These are phyloP conservation scores for Onychorhynchus coronatus DNA, from an alignment of 2,113 vertebrate species.

Conservation along the genomic window DNA sequence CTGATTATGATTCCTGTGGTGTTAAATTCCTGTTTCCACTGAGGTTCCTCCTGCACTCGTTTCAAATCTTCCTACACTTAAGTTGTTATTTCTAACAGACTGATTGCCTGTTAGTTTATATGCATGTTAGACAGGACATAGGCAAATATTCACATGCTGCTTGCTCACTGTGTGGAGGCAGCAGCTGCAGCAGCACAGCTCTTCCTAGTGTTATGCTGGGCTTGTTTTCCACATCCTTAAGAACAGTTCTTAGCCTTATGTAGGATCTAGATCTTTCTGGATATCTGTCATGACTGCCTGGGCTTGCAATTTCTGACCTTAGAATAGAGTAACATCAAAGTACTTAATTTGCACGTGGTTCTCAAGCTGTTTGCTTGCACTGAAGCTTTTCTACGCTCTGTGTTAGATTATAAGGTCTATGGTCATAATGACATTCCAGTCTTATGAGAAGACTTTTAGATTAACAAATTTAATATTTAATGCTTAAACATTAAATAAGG, in stretches of 20 bases:
- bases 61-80: not conserved
- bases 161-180: not conserved
- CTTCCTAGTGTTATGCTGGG: not conserved
- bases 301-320: not conserved
- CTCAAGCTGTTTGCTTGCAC: not conserved
- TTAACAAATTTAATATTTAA: not conserved
- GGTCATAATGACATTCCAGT: not conserved
- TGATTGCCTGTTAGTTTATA: not conserved
- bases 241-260: not conserved
- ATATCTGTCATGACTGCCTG: not conserved
- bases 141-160: not conserved
- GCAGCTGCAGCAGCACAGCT: not conserved
- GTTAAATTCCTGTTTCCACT: not conserved
- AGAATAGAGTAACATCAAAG: not conserved
- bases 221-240: not conserved
- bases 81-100: not conserved
- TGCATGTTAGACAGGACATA: not conserved
- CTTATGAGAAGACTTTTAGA: not conserved
- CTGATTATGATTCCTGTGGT: not conserved
- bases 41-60: not conserved
- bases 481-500: not conserved
- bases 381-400: not conserved
- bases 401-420: not conserved
- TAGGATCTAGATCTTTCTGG: not conserved
- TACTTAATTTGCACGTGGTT: not conserved